Evolutionary conservation across 2,113 vertebrate species (phyloP).

Genomic region (Manacus vitellinus): DNA sequence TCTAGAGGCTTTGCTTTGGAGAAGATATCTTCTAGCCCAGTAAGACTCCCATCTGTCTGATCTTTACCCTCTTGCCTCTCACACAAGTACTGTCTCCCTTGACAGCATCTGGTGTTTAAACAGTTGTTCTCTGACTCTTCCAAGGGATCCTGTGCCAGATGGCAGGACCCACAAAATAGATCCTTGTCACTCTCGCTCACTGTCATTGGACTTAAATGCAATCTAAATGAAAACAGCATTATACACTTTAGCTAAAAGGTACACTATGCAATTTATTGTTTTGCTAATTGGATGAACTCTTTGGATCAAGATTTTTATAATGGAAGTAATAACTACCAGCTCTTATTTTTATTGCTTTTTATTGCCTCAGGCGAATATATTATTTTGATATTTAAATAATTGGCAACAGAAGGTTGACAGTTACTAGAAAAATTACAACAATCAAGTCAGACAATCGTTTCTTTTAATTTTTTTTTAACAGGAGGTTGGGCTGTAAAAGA

Average conservation of each 20-base stretch:
- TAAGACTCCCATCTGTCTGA: not conserved
- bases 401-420: slow-evolving; percentile 12
- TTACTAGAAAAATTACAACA: slow-evolving; percentile 5
- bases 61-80: not conserved
- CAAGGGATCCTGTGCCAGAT: not conserved
- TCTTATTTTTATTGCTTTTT: slow-evolving; percentile 18
- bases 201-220: not conserved
- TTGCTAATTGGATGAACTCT: slow-evolving; percentile 11
- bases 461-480: not conserved
- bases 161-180: not conserved
- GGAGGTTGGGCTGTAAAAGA: not conserved
- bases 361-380: not conserved
- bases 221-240: not conserved
- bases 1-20: not conserved
- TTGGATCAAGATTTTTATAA: not conserved
- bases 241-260: not conserved
- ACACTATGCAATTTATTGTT: not conserved
- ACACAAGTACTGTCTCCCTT: not conserved
- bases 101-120: not conserved
- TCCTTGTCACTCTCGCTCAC: not conserved
- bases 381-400: slow-evolving; percentile 41
- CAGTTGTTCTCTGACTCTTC: not conserved
- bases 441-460: not conserved
- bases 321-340: not conserved
- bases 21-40: not conserved